Conservation (phyloP, 2,113 vertebrate genomes). For the Percina caprodes region DNA sequence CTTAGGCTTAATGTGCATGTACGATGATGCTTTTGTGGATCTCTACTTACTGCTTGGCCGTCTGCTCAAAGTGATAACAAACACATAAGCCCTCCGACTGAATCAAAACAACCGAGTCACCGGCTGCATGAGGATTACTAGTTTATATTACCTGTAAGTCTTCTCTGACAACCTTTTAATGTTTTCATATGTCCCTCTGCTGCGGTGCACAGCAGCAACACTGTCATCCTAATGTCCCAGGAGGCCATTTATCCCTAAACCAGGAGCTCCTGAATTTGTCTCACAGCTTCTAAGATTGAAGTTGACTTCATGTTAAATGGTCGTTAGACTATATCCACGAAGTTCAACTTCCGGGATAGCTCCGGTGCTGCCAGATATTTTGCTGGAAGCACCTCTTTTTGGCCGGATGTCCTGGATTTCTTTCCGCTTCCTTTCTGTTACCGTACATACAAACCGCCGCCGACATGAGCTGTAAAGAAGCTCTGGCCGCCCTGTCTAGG, state of each 20-base stretch:
- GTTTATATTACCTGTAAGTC: conserved; percentile 45
- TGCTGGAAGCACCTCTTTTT: no score
- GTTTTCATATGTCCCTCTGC: conserved; percentile 32
- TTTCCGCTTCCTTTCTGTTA: no score
- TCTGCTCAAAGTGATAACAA: conserved; percentile 66
- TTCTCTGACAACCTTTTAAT: conserved; percentile 24
- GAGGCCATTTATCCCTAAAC: conserved; percentile 11
- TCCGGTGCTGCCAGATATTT: no score
- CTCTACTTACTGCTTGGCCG: conserved; percentile 43
- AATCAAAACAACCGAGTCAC: conserved; percentile 12
- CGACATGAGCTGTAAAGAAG: no score
- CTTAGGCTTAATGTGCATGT: background rate
- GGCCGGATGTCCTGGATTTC: no score
- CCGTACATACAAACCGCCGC: no score
- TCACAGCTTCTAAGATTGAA: background rate
- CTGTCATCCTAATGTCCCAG: conserved; percentile 2
- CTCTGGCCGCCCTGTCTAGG: no score
- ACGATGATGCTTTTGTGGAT: conserved; percentile 8
- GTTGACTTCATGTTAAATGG: background rate
- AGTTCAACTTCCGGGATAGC: no score
- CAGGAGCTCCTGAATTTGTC: background rate
- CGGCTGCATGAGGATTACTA: conserved; percentile 25
- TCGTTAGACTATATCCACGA: no score
- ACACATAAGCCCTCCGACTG: conserved; percentile 52
- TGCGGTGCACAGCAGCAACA: background rate